These are phyloP conservation scores for Eurytoma californica DNA, from an alignment of 2,888 invertebrate species.

Conservation along the genomic window DNA sequence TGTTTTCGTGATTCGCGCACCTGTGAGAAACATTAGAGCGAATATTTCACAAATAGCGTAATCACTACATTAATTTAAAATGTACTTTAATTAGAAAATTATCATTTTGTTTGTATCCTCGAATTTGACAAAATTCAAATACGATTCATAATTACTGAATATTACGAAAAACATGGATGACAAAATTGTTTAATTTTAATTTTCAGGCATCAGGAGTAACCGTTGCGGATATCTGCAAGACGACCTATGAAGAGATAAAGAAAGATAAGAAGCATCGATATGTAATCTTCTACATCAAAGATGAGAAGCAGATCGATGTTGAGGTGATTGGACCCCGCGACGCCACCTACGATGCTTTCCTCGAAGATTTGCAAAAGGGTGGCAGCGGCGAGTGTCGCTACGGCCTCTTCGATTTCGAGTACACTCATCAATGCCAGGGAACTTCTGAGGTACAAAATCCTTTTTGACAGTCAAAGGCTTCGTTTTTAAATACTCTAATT, in stretches of 20 bases:
- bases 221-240: conserved; percentile 96
- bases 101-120: too few species aligned
- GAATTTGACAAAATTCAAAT: too few species aligned
- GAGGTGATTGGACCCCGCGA: conserved; percentile 93
- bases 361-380: conserved; percentile 92
- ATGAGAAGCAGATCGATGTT: conserved; percentile 96
- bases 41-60: neutral
- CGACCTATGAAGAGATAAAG: conserved; percentile 97
- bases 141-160: too few species aligned
- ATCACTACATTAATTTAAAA: neutral
- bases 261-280: conserved; percentile 98
- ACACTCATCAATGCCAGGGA: conserved; percentile 97
- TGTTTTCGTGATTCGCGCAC: conserved; percentile 28
- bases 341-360: conserved; percentile 95
- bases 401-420: conserved; percentile 98
- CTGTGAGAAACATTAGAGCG: conserved; percentile 19
- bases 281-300: conserved; percentile 96
- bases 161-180: neutral
- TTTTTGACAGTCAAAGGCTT: neutral
- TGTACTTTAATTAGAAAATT: too few species aligned
- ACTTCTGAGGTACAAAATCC: conserved; percentile 84
- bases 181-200: conserved; percentile 49
- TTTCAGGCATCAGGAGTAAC: conserved; percentile 94
- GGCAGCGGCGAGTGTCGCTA: conserved; percentile 98
- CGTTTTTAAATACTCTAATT: neutral